Evolutionary conservation across 2,888 invertebrate genomes (phyloP), one percentile per base, ranked within the genome.

Genomic region (Hypolimnas misippus): DNA sequence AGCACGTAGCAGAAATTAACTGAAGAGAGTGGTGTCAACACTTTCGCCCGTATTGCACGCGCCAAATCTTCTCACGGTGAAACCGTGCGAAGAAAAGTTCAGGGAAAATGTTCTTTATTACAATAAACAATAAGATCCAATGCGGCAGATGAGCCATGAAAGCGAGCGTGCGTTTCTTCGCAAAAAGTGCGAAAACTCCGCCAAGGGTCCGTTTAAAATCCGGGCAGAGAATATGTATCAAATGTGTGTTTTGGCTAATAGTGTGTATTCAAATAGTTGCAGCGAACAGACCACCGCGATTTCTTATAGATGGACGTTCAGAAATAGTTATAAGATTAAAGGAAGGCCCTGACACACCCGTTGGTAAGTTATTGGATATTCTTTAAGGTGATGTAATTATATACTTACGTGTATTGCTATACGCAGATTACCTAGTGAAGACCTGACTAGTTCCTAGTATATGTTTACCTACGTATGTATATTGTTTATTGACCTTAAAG

Each of bases 281-380:
- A 7, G 93, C 93, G 67, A 97, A 97, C 92, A 94, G 95, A 75
- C 96, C 97, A 50, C 97, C 97, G n/a, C 93, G 96, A 67, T 98
- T 98, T 86, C 93, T 97, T 62, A 96, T 96, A 81, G 96, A 97
- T 78, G 97, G 96, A 65, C 97, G 97, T 86, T 96, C 97, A 70
- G 98, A 98, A 93, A 98, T 98, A 76, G 97, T 98, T 69, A 93
- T 98, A 76, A 94, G 97, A 81, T 92, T 98, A 78, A 97, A 97
- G 86, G 98, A 98, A 92, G 97, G 97, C 55, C 93, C 94, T 57
- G 97, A 97, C 75, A 97, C 97, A 44, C 96, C 96, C 71, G 94
- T 96, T 70, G 97, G 97, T 97, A 88, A 94, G 96, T 66, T 46
- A 42, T 59, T 17, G 25, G 51, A 61, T 57, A 64, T 61, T 50